A percentile compares a stretch with the other conserved stretches of the same genome.
phyloP scores from a whole-genome alignment of 2,113 vertebrate genomes.

The Zosterops pallidus region DNA sequence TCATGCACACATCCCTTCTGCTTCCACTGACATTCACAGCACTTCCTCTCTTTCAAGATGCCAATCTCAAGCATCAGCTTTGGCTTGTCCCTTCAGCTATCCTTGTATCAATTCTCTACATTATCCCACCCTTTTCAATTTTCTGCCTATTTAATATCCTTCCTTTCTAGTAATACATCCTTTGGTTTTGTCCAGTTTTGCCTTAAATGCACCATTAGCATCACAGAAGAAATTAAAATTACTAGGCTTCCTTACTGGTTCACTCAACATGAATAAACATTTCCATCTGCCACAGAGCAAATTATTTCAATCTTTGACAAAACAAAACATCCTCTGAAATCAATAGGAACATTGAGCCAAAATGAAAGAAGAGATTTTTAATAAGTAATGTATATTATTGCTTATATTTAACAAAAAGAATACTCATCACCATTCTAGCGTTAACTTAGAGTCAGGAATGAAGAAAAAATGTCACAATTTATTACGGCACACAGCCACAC shows the following conservation, averaged over 20 bases:
- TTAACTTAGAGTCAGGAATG: background rate
- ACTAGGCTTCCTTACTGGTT: background rate
- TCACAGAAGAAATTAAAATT: conserved; percentile 12
- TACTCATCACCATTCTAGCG: background rate
- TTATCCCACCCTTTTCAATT: background rate
- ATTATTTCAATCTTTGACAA: background rate
- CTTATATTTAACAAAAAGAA: background rate
- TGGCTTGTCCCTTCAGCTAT: background rate
- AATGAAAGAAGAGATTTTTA: background rate
- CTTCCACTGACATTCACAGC: background rate
- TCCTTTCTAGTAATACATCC: background rate
- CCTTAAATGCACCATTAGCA: background rate
- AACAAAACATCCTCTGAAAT: conserved; percentile 16
- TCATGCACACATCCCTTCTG: background rate
- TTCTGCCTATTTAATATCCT: background rate
- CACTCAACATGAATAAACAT: conserved; percentile 31
- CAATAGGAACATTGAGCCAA: background rate
- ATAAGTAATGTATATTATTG: background rate
- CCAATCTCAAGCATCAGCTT: background rate
- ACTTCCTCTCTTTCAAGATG: background rate
- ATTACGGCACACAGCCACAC: background rate
- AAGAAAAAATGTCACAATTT: background rate
- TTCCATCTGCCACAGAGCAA: conserved; percentile 13
- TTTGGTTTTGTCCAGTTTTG: background rate
- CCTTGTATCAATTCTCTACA: background rate